Evolutionary conservation across 2,888 invertebrate genomes (phyloP).

Genomic region (Agriopis aurantiaria): DNA sequence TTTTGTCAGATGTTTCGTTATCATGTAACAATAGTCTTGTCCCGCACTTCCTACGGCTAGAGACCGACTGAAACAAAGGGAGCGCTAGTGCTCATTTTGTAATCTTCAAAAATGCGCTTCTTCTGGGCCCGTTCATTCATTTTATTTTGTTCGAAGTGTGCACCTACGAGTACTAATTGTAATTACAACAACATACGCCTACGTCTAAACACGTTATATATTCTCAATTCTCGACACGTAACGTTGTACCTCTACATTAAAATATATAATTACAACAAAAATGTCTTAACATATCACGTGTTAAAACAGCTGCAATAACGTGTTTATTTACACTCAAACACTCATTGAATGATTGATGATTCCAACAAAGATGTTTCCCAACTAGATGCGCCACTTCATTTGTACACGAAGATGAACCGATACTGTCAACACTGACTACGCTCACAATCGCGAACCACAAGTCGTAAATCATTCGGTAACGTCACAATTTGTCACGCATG

Average conservation of each 20-base stretch:
- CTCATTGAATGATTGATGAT: constrained; percentile 28
- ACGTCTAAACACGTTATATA: background rate
- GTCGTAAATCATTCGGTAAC: constrained; percentile 31
- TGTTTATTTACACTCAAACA: constrained; percentile 29
- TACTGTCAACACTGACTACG: constrained; percentile 30
- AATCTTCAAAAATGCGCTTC: too few relatives aligned
- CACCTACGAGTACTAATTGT: background rate
- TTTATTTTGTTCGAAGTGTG: too few relatives aligned
- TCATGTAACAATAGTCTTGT: too few relatives aligned
- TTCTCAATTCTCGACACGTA: background rate
- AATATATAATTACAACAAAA: constrained; percentile 23
- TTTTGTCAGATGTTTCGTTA: too few relatives aligned
- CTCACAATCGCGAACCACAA: constrained; percentile 10
- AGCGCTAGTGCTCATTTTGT: too few relatives aligned
- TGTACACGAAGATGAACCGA: constrained; percentile 10
- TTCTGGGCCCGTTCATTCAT: too few relatives aligned
- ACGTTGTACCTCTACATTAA: constrained; percentile 12
- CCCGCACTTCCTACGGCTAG: too few relatives aligned
- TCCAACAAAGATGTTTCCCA: constrained; percentile 26
- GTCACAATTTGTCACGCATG: constrained; percentile 30
- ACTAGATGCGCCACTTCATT: constrained; percentile 24
- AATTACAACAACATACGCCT: background rate
- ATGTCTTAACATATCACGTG: constrained; percentile 17
- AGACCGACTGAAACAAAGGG: too few relatives aligned
- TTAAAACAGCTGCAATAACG: constrained; percentile 20